Evolutionary conservation across 2,113 vertebrate genomes (phyloP), one percentile per base, ranked within the genome.

Genomic region (Cyphomyrus plagiostoma): DNA sequence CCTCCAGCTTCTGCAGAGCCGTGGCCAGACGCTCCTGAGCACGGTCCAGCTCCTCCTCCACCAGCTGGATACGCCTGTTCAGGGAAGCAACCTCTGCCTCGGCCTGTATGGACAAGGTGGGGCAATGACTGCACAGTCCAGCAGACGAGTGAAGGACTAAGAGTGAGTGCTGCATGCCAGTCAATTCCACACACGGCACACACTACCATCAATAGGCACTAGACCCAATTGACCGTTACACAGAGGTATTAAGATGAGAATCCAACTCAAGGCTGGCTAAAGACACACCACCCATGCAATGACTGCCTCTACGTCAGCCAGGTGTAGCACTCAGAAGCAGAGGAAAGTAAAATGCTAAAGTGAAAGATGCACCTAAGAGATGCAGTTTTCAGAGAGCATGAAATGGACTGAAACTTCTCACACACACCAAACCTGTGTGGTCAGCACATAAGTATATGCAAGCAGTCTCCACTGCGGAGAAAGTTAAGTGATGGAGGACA

Each of bases 31-130:
- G 95, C 92, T 97, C 97, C 94, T 98, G 97, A 50, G 95, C 96
- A 0, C 96, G 95, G 92, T 99, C 98, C 94, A 99, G 91, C 88
- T 97, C 97, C 89, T 99, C 97, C 93, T 99, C 98, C 0, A 96
- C 96, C 89, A 98, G 95, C 94, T 99, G 98, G 94, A 98, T 97
- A 19, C 97, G 97, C 0, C 97, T 96, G 87, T 96, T 95, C 92
- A 99, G 90, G 90, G 97, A 96, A 0, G 97, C 96, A 80, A 98
- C 97, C 91, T 99, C 97, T 0, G 95, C 94, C 93, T 99, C 98
- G 0, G 97, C 98, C 98, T 99, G 77, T 0, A 5, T 26, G 56
- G 26, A 56, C 39, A 82, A 89, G 35, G 49, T 2, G 53, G 23
- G 26, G 8, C 10, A 56, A 52, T 52, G 6, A 82, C 70, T 15